Conservation (phyloP, 2,888 invertebrate species). For the Dryomyza anilis region DNA sequence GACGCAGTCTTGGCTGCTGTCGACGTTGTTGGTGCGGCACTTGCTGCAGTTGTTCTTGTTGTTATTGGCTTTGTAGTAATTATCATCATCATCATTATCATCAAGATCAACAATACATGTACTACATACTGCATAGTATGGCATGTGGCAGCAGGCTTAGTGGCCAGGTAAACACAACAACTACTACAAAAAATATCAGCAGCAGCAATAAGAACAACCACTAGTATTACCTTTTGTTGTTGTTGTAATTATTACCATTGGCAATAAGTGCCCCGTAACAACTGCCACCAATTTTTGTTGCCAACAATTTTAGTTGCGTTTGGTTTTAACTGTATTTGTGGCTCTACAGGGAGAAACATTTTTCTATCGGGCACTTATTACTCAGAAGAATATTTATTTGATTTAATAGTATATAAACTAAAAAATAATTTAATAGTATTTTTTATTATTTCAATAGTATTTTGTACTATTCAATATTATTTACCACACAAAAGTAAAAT, state of each 20-base stretch:
- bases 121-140: too few species aligned
- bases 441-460: too few species aligned
- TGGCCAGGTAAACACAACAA: neutral
- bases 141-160: neutral
- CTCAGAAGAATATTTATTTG: too few species aligned
- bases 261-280: constrained; percentile 23
- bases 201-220: neutral
- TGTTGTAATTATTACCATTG: constrained; percentile 13
- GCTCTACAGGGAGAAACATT: too few species aligned
- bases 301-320: constrained; percentile 13
- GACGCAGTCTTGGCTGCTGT: neutral
- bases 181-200: constrained; percentile 9
- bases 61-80: neutral
- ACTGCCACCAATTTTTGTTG: constrained; percentile 9
- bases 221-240: neutral
- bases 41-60: neutral
- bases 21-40: neutral
- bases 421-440: too few species aligned
- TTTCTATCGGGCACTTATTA: too few species aligned
- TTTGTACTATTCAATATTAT: too few species aligned
- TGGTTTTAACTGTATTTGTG: neutral
- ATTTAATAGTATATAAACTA: too few species aligned
- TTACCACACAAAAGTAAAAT: too few species aligned
- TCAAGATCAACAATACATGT: too few species aligned
- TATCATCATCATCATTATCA: too few species aligned